Base-by-base conservation (phyloP, 2,888 invertebrate species). In the Epirrita christyi region DNA sequence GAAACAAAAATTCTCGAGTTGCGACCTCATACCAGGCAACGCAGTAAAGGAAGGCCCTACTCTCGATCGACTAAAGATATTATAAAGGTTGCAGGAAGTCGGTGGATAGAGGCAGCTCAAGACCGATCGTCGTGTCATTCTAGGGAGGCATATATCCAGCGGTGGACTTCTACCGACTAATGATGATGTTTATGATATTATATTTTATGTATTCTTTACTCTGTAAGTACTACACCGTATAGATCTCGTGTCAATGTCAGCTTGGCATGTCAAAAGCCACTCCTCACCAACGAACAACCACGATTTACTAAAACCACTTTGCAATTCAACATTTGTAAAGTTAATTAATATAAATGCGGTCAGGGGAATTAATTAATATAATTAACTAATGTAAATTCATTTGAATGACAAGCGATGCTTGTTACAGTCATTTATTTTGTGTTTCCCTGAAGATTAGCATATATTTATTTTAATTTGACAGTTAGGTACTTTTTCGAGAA, bases 381-480 rank as follows among this genome's bases (percentile, higher is more conserved):
- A 68, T 66, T 66, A 63, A 49, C 42, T 63, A 68, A 66, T 64
- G 64, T 32, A 40, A 54, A 50, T 52, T 34, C 37, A 38, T 54
- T 59, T 59, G 59, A 58, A 44, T 53, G 53, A 59, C 54, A 59
- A 59, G 42, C 21, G 21, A 21, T 41, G 49, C 14, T 49, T 46
- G 45, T 46, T 54, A 43, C 28, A 2, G 46, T 49, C 49, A 46
- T 46, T 58, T 41, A 42, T 57, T 21, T 21, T 21, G 4, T 21
- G n/a, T 49, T 44, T 50, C 45, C 41, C 44, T 52, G 14, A 40
- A 29, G 44, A 49, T 53, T 53, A 40, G 29, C 14, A 11, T 41
- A 14, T n/a, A 54, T 37, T 59, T 49, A 50, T 14, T 34, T 51
- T 49, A 11, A 32, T 8, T n/a, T n/a, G n/a, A n/a, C n/a, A n/a